Evolutionary conservation across 2,888 invertebrate species (phyloP).

Genomic region (Zaprionus obscuricornis): DNA sequence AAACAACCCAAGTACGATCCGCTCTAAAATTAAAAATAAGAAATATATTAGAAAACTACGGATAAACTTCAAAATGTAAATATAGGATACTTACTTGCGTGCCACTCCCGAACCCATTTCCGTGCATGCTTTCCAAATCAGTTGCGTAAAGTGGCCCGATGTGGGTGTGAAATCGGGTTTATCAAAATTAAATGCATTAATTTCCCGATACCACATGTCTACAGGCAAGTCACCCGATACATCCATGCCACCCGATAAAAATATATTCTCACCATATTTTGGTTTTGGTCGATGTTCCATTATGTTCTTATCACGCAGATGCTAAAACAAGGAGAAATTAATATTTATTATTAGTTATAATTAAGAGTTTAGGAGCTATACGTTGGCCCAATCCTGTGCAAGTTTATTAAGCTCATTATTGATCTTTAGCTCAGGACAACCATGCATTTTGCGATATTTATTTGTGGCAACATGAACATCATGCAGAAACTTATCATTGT

Average conservation of each 20-base stretch:
- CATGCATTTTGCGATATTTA: slow-evolving; percentile 88
- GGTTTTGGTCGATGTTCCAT: slow-evolving; percentile 90
- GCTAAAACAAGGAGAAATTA: slow-evolving; percentile 52
- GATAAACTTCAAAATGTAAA: too few species aligned
- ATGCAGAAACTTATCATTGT: slow-evolving; percentile 54
- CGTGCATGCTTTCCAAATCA: slow-evolving; percentile 91
- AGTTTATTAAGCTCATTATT: slow-evolving; percentile 87
- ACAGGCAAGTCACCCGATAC: slow-evolving; percentile 69
- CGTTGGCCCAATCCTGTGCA: slow-evolving; percentile 90
- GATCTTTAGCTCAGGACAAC: slow-evolving; percentile 87
- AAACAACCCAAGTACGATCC: slow-evolving; percentile 89
- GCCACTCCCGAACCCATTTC: slow-evolving; percentile 90
- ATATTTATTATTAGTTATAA: background rate
- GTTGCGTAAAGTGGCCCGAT: slow-evolving; percentile 93
- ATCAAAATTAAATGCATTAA: slow-evolving; percentile 87
- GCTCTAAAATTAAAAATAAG: slow-evolving; percentile 81
- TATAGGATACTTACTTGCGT: slow-evolving; percentile 48
- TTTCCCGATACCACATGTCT: slow-evolving; percentile 89
- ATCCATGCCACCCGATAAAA: slow-evolving; percentile 89
- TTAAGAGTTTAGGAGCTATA: slow-evolving; percentile 50
- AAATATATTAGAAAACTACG: background rate
- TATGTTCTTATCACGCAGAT: slow-evolving; percentile 83
- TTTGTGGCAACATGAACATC: slow-evolving; percentile 85
- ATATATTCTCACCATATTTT: slow-evolving; percentile 93
- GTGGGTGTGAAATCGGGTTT: slow-evolving; percentile 86